Evolutionary conservation across 2,888 invertebrate species (phyloP).

Genomic region (Protodeltote pygarga): DNA sequence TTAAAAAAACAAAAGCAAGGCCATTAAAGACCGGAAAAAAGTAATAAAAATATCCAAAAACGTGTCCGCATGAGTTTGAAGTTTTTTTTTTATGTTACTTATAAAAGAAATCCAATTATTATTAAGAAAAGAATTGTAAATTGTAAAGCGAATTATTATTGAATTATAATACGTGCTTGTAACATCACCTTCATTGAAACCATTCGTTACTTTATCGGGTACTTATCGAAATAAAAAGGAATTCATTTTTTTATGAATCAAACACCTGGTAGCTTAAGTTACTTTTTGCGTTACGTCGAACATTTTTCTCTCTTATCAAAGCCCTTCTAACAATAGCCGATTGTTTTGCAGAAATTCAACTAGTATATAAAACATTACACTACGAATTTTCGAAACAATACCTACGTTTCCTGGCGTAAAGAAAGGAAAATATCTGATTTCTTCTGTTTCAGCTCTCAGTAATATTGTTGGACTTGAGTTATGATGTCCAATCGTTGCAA

Average conservation of each 20-base stretch:
- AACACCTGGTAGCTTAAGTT: constrained; percentile 33
- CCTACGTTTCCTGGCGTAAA: constrained; percentile 41
- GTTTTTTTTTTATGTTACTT: no score
- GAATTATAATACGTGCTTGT: constrained; percentile 3
- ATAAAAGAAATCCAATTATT: constrained; percentile 16
- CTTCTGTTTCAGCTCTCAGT: constrained; percentile 50
- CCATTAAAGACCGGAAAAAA: constrained; percentile 1
- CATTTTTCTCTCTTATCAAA: constrained; percentile 62
- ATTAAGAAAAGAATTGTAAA: constrained; percentile 8
- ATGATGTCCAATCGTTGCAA: constrained; percentile 33
- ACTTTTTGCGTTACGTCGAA: constrained; percentile 39
- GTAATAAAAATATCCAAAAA: background rate
- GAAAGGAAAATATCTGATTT: constrained; percentile 54
- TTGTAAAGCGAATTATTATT: constrained; percentile 8
- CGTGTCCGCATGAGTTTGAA: constrained; percentile 2
- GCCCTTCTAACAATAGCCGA: constrained; percentile 71
- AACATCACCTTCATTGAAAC: constrained; percentile 13
- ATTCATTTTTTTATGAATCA: background rate
- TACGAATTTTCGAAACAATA: constrained; percentile 55
- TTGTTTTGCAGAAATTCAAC: constrained; percentile 64
- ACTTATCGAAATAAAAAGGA: constrained; percentile 13
- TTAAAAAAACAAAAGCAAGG: constrained; percentile 5
- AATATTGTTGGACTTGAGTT: constrained; percentile 32
- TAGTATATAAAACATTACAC: constrained; percentile 74
- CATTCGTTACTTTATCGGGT: constrained; percentile 11